Evolutionary conservation across 2,797 vertebrate species (phyloP).

Genomic region (Notolepis coatsorum): DNA sequence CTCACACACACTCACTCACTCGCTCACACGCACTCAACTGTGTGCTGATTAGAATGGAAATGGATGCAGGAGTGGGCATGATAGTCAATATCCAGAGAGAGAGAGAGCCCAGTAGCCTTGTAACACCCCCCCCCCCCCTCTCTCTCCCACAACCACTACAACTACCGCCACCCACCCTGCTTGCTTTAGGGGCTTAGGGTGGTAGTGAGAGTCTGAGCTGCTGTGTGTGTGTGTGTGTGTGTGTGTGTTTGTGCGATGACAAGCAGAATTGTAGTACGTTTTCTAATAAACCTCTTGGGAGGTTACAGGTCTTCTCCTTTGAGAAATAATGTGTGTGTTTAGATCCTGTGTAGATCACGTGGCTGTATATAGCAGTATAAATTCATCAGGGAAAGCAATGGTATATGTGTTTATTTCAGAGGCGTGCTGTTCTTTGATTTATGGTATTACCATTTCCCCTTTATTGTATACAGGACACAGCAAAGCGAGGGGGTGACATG

Average conservation of each 20-base stretch:
- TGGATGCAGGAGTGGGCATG: not conserved
- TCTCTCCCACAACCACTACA: no score
- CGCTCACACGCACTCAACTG: not conserved
- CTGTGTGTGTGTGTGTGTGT: conserved; percentile 29
- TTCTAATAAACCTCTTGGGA: conserved; percentile 32
- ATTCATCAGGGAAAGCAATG: not conserved
- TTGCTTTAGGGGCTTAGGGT: conserved; percentile 9
- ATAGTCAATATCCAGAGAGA: not conserved
- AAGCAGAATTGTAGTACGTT: conserved; percentile 19
- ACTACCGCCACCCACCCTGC: not conserved
- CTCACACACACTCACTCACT: not conserved
- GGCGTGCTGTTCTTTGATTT: no score
- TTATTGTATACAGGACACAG: no score
- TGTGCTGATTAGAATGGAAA: not conserved
- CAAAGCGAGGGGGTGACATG: no score
- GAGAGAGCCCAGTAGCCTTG: conserved; percentile 11
- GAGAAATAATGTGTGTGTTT: conserved; percentile 1
- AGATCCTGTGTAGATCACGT: no score
- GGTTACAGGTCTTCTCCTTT: conserved; percentile 9
- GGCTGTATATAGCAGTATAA: not conserved
- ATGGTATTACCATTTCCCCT: no score
- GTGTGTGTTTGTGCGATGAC: conserved; percentile 4
- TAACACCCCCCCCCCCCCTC: no score
- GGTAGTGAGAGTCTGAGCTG: conserved; percentile 44
- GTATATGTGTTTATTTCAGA: no score